Evolutionary conservation across 2,888 invertebrate species (phyloP).

Genomic region (Peribatodes rhomboidaria): DNA sequence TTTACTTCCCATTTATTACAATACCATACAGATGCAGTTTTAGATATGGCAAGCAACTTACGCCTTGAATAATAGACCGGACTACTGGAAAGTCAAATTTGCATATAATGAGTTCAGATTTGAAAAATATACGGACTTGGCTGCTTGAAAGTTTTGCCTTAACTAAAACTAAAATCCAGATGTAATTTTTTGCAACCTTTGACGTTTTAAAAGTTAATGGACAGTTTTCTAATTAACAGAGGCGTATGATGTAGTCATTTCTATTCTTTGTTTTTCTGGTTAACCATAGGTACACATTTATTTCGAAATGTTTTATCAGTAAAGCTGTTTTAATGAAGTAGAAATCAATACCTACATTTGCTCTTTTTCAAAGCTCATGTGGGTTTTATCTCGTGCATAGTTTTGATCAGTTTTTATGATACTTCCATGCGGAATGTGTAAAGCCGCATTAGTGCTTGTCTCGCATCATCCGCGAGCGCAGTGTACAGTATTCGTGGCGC

Average conservation of each 20-base stretch:
- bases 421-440: conserved; percentile 44
- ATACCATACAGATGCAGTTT: conserved; percentile 20
- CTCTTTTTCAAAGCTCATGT: conserved; percentile 5
- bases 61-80: conserved; percentile 34
- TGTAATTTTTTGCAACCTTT: background rate
- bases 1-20: conserved; percentile 15
- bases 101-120: conserved; percentile 44
- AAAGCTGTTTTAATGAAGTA: conserved; percentile 6
- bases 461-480: conserved; percentile 63
- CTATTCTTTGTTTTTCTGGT: too few species aligned
- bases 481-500: conserved; percentile 71
- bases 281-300: too few species aligned
- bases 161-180: background rate
- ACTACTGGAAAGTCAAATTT: conserved; percentile 40
- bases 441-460: conserved; percentile 51
- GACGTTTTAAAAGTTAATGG: too few species aligned
- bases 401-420: conserved; percentile 36
- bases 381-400: conserved; percentile 27
- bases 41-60: conserved; percentile 28
- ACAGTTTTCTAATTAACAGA: too few species aligned
- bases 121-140: conserved; percentile 36
- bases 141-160: conserved; percentile 3
- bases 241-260: too few species aligned
- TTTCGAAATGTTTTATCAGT: background rate
- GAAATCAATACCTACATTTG: background rate